These are phyloP conservation scores for Eulemur coronatus DNA, from an alignment of 2,797 vertebrate species.

Conservation along the genomic window DNA sequence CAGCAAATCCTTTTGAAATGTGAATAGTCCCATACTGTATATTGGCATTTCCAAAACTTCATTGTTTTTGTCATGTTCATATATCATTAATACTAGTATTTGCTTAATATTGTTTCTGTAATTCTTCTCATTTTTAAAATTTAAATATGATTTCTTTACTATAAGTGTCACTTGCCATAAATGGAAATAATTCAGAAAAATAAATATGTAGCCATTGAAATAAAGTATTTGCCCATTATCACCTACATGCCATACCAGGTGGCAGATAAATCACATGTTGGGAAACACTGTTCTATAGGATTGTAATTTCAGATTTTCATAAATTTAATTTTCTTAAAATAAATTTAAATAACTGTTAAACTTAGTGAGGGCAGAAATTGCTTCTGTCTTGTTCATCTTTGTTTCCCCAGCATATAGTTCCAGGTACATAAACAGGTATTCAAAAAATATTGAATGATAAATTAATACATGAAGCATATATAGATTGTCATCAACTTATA, in stretches of 20 bases:
- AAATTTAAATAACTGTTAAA: neutral
- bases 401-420: neutral
- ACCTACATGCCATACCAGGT: neutral
- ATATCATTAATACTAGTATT: neutral
- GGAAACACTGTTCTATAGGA: neutral
- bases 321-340: slow-evolving; percentile 35
- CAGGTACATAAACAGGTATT: neutral
- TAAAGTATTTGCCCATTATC: neutral
- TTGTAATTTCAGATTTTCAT: slow-evolving; percentile 35
- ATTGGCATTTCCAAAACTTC: neutral
- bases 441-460: neutral
- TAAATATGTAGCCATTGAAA: neutral
- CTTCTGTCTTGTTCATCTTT: neutral
- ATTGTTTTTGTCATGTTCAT: slow-evolving; percentile 7
- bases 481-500: neutral
- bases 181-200: slow-evolving; percentile 43
- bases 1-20: slow-evolving; percentile 7
- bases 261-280: neutral
- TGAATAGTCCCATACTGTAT: neutral
- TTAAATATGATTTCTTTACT: neutral
- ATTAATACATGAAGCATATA: neutral
- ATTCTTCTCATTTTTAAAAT: neutral
- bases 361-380: neutral
- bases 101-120: neutral
- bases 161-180: slow-evolving; percentile 18